A percentile compares a stretch with the other conserved stretches of the same genome.
phyloP scores from a whole-genome alignment of 64 coral and sea anemone species.

The Hydrozoanthus tunicans region DNA sequence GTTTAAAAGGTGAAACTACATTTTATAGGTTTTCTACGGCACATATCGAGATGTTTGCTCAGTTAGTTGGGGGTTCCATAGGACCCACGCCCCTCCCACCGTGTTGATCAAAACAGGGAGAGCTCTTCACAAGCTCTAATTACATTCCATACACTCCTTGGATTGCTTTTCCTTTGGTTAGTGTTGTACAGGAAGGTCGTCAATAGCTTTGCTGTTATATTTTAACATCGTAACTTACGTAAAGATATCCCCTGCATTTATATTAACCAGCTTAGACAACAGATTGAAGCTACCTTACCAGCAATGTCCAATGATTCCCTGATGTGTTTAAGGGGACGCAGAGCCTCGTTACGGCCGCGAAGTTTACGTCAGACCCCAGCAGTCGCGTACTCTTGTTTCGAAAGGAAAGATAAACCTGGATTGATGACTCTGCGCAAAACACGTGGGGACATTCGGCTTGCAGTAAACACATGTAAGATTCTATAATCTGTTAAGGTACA shows the following conservation, averaged over 20 bases:
- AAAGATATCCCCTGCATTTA: neutral
- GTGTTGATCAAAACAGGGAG: neutral
- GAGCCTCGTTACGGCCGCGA: neutral
- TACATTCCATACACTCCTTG: neutral
- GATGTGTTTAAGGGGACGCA: neutral
- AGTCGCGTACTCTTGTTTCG: neutral
- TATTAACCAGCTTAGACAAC: too few relatives aligned
- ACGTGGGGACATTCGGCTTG: neutral
- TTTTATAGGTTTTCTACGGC: neutral
- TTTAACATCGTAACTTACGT: neutral
- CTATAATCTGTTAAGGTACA: neutral
- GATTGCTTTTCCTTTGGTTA: neutral
- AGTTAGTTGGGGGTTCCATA: neutral
- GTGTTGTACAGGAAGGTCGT: neutral
- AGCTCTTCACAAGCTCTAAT: neutral
- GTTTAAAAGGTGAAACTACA: too few relatives aligned
- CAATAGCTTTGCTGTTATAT: neutral
- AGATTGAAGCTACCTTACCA: neutral
- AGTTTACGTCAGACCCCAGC: conserved; percentile 12
- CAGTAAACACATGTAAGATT: conserved; percentile 1
- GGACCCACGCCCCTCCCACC: neutral
- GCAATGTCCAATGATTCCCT: conserved; percentile 14
- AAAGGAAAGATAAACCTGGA: neutral
- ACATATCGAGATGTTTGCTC: neutral
- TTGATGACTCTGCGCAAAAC: neutral